These are phyloP conservation scores for Enteromius trimaculatus DNA, from an alignment of 2,797 vertebrate species.

Conservation along the genomic window DNA sequence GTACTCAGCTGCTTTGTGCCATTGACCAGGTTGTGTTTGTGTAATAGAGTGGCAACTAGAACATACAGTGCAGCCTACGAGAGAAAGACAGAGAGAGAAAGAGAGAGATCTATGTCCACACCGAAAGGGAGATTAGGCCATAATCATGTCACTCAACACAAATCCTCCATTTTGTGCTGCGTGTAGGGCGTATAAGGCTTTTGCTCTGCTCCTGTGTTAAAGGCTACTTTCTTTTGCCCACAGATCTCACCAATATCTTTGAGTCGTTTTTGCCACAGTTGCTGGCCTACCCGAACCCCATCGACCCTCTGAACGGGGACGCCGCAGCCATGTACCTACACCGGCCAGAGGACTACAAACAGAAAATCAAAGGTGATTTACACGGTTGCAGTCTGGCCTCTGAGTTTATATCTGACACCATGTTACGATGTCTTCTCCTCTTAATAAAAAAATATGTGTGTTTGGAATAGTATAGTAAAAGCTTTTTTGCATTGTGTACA, in stretches of 20 bases:
- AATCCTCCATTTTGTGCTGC: conserved; percentile 13
- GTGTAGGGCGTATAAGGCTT: background rate
- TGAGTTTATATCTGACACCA: background rate
- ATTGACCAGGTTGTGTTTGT: conserved; percentile 9
- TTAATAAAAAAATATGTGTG: background rate
- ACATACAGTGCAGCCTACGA: conserved; percentile 56
- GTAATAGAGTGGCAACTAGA: conserved; percentile 62
- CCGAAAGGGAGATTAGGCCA: conserved; percentile 55
- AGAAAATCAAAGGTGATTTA: conserved; percentile 96
- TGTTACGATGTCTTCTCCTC: background rate
- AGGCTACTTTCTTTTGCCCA: background rate
- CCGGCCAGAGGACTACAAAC: conserved; percentile 98
- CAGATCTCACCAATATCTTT: conserved; percentile 87
- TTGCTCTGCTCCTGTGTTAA: background rate
- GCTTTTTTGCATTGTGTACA: background rate
- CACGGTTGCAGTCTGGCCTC: background rate
- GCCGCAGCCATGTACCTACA: conserved; percentile 98
- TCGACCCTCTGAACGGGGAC: conserved; percentile 86
- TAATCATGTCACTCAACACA: conserved; percentile 30
- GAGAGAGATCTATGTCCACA: conserved; percentile 3
- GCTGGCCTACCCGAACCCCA: conserved; percentile 97
- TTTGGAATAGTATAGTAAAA: background rate
- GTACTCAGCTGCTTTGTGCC: conserved; percentile 20
- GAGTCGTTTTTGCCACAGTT: conserved; percentile 97
- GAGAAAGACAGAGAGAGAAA: conserved; percentile 18